Evolutionary conservation across 2,113 vertebrate genomes (phyloP), one percentile per base, ranked within the genome.

Genomic region (Ia io): DNA sequence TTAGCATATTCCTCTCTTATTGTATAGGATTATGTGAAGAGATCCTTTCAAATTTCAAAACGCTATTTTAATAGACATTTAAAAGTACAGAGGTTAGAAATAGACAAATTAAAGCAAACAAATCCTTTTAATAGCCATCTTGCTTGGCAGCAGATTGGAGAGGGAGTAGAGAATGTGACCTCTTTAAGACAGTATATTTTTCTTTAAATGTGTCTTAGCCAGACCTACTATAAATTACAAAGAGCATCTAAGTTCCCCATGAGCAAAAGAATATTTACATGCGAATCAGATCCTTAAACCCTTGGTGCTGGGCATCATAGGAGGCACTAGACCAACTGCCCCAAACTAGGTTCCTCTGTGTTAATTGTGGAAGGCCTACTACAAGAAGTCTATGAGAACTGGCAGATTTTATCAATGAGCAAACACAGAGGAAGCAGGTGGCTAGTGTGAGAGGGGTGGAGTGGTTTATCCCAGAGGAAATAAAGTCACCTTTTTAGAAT

Each of bases 31-130:
- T 84, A 10, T 77, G 74, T 22, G 2, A 49, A 91, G 89, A 92
- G 47, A 82, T 84, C 23, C 78, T 63, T 88, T 90, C 49, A 86
- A 23, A 44, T 37, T 93, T 44, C 71, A 44, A 94, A 90, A 47
- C 89, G 32, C 35, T 76, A 14, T 76, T n/a, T 87, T 84, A 90
- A 82, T 82, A 49, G 59, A 61, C 30, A 20, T 2, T 84, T 63
- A 40, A 76, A 95, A n/a, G 63, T 53, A 51, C 1, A 87, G 88
- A 96, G 0, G 53, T 80, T 76, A 69, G 70, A 91, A 85, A 95
- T 82, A 90, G 42, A 7, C 10, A 67, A 17, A 88, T 69, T 78
- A 86, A 96, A 18, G 23, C 51, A 59, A 82, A 42, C 25, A 82
- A 42, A 14, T 18, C 6, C 6, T 89, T 56, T 80, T 23, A 84